Base-by-base conservation (phyloP, 23 tunicate species). In the Trididemnum clinides region DNA sequence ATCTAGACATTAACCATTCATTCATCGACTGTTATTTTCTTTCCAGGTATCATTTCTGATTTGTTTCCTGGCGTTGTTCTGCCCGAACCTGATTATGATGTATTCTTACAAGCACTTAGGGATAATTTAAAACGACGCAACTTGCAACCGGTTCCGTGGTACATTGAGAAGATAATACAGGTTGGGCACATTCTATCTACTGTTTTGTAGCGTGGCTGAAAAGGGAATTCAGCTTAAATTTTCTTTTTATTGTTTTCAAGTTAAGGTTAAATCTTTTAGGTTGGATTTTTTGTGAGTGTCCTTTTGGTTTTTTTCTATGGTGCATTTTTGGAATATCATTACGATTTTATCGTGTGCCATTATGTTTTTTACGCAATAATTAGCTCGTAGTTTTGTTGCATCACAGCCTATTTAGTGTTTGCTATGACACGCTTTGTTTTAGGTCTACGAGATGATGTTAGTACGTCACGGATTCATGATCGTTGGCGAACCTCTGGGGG, bases 401-500 rank as follows among this genome's bases (percentile, higher is more conserved):
- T n/a, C n/a, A n/a, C n/a, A n/a, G n/a, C n/a, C n/a, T n/a, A n/a
- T n/a, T n/a, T n/a, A n/a, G n/a, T n/a, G n/a, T n/a, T n/a, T n/a
- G n/a, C n/a, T n/a, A n/a, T n/a, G n/a, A n/a, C n/a, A n/a, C n/a
- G n/a, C n/a, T n/a, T n/a, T n/a, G n/a, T 57, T 20, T 31, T 63
- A 95, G 95, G 89, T 95, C 1, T 95, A 95, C 57, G 99, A 95
- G 63, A 95, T 95, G 99, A 95, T 95, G 95, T 50, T 95, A 69
- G 99, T 95, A 6, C 89, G 99, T 30, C 99, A 95, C 86, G 99
- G 99, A 29, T 95, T 95, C 81, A 95, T 95, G 99, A 95, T 95
- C 29, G 99, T 95, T 37, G 99, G 99, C 2, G 96, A 90, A 3
- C 92, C 99, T n/a, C 78, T 95, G 21, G 99, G 99, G 2, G 99